Percentiles rank a stretch among this genome's conserved stretches.
Conservation (phyloP, 2,113 vertebrate genomes). For the Motacilla tschutschensis region DNA sequence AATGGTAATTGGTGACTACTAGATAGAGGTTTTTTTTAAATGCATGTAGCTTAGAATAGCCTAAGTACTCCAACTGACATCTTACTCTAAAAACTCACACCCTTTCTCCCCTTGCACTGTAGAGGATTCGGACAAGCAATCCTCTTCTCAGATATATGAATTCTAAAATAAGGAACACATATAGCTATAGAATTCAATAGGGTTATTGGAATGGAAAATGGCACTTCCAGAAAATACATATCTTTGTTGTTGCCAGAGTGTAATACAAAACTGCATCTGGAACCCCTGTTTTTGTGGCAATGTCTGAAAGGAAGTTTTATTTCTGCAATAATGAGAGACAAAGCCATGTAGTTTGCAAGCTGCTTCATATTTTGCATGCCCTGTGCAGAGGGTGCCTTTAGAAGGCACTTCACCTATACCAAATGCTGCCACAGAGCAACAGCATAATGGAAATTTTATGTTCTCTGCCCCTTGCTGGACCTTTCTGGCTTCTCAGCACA, state of each 20-base stretch:
- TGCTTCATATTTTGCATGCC: slow-evolving; percentile 9
- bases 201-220: slow-evolving; percentile 45
- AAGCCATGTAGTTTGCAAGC: slow-evolving; percentile 37
- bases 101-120: not conserved
- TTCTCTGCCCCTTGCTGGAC: not conserved
- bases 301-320: slow-evolving; percentile 56
- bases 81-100: not conserved
- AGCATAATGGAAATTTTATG: slow-evolving; percentile 36
- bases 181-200: slow-evolving; percentile 1
- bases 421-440: slow-evolving; percentile 19
- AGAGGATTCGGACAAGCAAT: not conserved
- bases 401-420: slow-evolving; percentile 49
- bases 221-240: not conserved
- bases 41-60: not conserved
- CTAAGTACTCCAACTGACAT: not conserved
- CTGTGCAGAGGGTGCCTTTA: slow-evolving; percentile 17
- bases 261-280: slow-evolving; percentile 37
- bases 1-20: not conserved
- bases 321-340: slow-evolving; percentile 49
- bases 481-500: slow-evolving; percentile 21
- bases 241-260: slow-evolving; percentile 26
- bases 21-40: not conserved
- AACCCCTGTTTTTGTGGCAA: slow-evolving; percentile 1
- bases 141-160: not conserved
- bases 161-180: slow-evolving; percentile 10